Evolutionary conservation across 2,888 invertebrate species (phyloP).

Genomic region (Plebejus argus): DNA sequence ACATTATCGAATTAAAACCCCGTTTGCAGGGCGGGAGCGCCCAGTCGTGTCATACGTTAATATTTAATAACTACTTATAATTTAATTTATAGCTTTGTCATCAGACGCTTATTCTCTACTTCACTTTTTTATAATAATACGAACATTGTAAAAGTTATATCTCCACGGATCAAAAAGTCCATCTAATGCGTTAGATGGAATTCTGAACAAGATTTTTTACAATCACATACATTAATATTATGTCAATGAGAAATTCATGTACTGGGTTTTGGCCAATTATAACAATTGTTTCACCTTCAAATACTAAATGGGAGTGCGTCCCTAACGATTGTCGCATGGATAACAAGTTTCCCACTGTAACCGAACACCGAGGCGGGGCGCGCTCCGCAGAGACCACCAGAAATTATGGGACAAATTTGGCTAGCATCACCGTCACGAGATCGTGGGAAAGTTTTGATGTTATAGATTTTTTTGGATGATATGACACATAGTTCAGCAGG

Average conservation of each 20-base stretch:
- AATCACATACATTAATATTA: neutral
- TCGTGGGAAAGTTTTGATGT: conserved; percentile 31
- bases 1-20: conserved; percentile 74
- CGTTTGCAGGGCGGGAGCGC: conserved; percentile 51
- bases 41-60: conserved; percentile 36
- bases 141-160: neutral
- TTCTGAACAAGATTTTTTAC: too few relatives aligned
- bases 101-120: neutral
- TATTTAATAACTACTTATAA: conserved; percentile 36
- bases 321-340: conserved; percentile 49
- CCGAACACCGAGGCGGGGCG: conserved; percentile 53
- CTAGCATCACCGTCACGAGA: conserved; percentile 32
- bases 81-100: conserved; percentile 36
- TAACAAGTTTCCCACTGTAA: conserved; percentile 69
- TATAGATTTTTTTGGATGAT: neutral
- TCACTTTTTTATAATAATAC: neutral
- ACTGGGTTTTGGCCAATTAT: conserved; percentile 1
- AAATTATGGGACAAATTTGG: conserved; percentile 49
- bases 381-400: conserved; percentile 47
- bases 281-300: conserved; percentile 4
- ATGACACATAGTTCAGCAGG: neutral
- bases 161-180: too few relatives aligned
- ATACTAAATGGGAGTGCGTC: neutral
- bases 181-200: too few relatives aligned
- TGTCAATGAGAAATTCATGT: neutral